Evolutionary conservation across 2,888 invertebrate species (phyloP).

Genomic region (Notodromas monacha): DNA sequence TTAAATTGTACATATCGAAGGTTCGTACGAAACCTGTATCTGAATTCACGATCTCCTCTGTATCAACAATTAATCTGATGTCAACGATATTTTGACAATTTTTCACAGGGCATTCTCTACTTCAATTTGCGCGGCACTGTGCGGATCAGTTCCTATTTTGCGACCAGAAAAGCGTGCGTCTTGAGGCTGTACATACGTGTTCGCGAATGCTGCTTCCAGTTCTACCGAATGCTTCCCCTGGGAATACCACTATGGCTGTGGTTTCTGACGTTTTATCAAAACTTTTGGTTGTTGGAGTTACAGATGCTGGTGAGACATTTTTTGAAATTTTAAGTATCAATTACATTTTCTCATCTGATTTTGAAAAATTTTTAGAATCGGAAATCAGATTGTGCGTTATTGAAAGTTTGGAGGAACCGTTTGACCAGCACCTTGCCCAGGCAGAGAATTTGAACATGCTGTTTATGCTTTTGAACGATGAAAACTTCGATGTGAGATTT

Average conservation of each 20-base stretch:
- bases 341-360: conserved; percentile 28
- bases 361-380: conserved; percentile 26
- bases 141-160: conserved; percentile 65
- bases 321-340: background rate
- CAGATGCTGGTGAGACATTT: conserved; percentile 31
- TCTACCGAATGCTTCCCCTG: conserved; percentile 19
- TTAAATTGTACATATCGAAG: too few relatives aligned
- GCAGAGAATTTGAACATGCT: conserved; percentile 72
- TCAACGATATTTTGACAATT: too few relatives aligned
- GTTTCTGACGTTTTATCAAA: conserved; percentile 71
- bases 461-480: conserved; percentile 83
- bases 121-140: conserved; percentile 68
- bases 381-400: conserved; percentile 77
- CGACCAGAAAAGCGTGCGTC: conserved; percentile 58
- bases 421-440: conserved; percentile 79
- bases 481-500: conserved; percentile 79
- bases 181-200: conserved; percentile 81
- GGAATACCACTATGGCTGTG: conserved; percentile 38
- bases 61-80: too few relatives aligned
- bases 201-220: conserved; percentile 57
- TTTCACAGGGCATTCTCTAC: conserved; percentile 33
- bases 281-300: conserved; percentile 64
- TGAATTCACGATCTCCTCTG: too few relatives aligned
- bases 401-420: conserved; percentile 56
- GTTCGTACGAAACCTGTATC: too few relatives aligned